phyloP scores from a whole-genome alignment of 1,140 invertebrate genomes.

The Arion vulgaris region DNA sequence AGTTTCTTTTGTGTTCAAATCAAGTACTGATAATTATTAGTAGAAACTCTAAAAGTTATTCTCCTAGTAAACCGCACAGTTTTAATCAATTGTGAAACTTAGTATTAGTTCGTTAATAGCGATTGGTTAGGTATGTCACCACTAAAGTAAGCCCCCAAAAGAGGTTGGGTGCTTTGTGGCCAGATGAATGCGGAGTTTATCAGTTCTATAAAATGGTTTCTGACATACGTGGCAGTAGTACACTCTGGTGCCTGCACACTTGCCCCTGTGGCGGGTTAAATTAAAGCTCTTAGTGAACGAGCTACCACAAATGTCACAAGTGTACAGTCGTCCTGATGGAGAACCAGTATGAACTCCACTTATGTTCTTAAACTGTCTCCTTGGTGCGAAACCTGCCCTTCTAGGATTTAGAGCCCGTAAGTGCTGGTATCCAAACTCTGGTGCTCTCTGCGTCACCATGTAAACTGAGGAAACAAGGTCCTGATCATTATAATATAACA shows the following conservation, averaged over 20 bases:
- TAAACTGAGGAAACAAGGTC: slow-evolving; percentile 6
- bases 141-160: too few relatives aligned
- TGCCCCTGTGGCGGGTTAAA: slow-evolving; percentile 20
- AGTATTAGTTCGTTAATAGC: too few relatives aligned
- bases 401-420: not conserved
- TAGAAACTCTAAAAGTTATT: too few relatives aligned
- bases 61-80: too few relatives aligned
- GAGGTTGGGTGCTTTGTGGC: slow-evolving; percentile 18
- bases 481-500: not conserved
- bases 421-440: not conserved
- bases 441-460: not conserved
- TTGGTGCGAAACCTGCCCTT: not conserved
- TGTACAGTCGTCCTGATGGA: not conserved
- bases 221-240: slow-evolving; percentile 12
- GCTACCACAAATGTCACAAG: slow-evolving; percentile 15
- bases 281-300: slow-evolving; percentile 21
- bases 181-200: slow-evolving; percentile 25
- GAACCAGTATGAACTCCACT: not conserved
- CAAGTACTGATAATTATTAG: too few relatives aligned
- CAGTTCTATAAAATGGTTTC: slow-evolving; percentile 25
- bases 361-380: not conserved
- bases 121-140: too few relatives aligned
- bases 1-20: too few relatives aligned
- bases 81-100: too few relatives aligned
- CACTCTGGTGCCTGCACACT: slow-evolving; percentile 22